Evolutionary conservation across 1,140 invertebrate genomes (phyloP), one percentile per base, ranked within the genome.

Genomic region (Drosophila sechellia): DNA sequence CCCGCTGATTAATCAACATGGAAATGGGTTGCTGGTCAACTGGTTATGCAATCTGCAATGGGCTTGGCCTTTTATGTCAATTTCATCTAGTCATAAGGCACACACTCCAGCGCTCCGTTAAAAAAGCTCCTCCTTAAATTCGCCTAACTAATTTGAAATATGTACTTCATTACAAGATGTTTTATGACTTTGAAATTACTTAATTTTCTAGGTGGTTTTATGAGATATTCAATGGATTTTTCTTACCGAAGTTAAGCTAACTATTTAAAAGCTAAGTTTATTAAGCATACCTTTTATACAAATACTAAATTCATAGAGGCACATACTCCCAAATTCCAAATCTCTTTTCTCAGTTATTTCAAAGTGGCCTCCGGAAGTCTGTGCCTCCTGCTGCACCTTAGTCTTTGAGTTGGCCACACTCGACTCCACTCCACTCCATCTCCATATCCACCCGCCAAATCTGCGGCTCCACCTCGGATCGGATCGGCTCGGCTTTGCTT

Each of bases 61-160:
- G 76, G 75, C 71, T 72, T 58, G 75, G 76, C 59, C 76, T 77
- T 72, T 78, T 72, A 78, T 78, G 74, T 78, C 76, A 77, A 77
- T 72, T 77, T 77, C 66, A 71, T 52, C 46, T 11, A 77, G 39
- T 56, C 57, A 69, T 52, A 77, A 76, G 64, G 50, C 42, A 59
- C 63, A 12, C 31, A 52, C 40, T 48, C 68, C 40, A 39, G 17
- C 69, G 59, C 54, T n/a, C 31, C n/a, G 11, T 55, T 55, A 20
- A 69, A 61, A 46, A 17, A 20, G 4, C 31, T 12, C 15, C 27
- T 20, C 3, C 31, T 11, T 35, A 35, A 35, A 12, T 20, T 50
- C 0, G 17, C 17, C 17, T 17, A 17, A 17, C 17, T 17, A 22
- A 22, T 22, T 22, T 22, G 20, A 22, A 22, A 22, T 22, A 22